Evolutionary conservation across 2,113 vertebrate species (phyloP).

Genomic region (Gnathonemus echidnorhynchus): DNA sequence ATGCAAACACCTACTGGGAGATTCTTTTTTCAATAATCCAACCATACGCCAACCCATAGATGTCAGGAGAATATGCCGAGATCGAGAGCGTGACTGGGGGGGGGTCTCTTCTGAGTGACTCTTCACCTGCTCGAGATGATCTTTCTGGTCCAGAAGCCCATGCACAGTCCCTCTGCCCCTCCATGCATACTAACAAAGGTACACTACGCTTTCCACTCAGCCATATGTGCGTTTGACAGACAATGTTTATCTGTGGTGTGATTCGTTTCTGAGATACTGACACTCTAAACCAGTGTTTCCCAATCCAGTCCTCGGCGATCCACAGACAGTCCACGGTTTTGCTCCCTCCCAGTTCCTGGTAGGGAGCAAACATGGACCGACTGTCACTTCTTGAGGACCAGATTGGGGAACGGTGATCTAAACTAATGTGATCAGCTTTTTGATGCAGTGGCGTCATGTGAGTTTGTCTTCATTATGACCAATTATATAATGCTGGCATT

Average conservation of each 20-base stretch:
- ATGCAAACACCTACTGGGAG: constrained; percentile 28
- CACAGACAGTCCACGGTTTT: background rate
- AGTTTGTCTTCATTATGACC: constrained; percentile 6
- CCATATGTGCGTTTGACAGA: background rate
- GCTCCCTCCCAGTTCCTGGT: background rate
- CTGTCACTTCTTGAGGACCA: background rate
- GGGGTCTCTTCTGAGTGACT: constrained; percentile 57
- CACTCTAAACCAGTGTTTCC: background rate
- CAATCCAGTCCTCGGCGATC: background rate
- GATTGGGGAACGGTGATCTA: background rate
- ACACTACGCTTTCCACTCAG: constrained; percentile 32
- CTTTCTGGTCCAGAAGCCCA: constrained; percentile 62
- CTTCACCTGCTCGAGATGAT: constrained; percentile 62
- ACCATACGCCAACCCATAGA: constrained; percentile 64
- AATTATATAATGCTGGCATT: constrained; percentile 4
- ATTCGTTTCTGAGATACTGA: background rate
- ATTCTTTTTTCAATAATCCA: constrained; percentile 22
- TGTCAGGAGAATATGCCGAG: constrained; percentile 90
- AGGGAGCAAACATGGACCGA: background rate
- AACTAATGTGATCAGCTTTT: background rate
- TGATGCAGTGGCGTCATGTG: background rate
- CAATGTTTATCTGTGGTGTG: background rate
- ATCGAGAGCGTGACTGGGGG: constrained; percentile 76
- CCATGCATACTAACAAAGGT: constrained; percentile 60
- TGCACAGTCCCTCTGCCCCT: constrained; percentile 58